A percentile compares a stretch with the other conserved stretches of the same genome.
Evolutionary conservation across 2,888 invertebrate species (phyloP).

Genomic region (Argyra leucocephala): DNA sequence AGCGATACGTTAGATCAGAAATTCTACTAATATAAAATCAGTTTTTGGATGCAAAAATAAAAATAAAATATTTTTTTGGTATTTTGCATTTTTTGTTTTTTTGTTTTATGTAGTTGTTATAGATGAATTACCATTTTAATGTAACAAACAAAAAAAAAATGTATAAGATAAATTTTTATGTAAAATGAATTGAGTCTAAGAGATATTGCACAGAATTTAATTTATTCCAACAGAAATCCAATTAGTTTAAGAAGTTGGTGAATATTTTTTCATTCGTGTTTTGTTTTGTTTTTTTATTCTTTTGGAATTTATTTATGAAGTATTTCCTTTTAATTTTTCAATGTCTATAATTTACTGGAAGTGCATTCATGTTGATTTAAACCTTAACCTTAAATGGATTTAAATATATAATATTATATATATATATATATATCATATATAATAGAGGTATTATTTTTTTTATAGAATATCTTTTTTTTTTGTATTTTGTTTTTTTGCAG

Average conservation of each 20-base stretch:
- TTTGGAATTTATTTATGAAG: no score
- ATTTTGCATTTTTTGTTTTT: not conserved
- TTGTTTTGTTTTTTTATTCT: no score
- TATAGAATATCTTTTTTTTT: not conserved
- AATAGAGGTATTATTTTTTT: not conserved
- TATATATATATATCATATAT: not conserved
- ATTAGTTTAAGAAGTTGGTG: not conserved
- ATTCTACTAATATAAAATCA: constrained; percentile 3
- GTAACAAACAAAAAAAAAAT: no score
- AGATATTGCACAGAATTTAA: constrained; percentile 5
- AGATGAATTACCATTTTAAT: not conserved
- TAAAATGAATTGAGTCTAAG: not conserved
- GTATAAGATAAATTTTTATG: not conserved
- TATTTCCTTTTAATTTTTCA: not conserved
- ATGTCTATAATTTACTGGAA: not conserved
- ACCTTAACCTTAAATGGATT: constrained; percentile 1
- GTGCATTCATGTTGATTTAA: not conserved
- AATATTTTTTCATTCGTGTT: not conserved
- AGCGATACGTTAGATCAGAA: no score
- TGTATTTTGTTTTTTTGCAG: no score
- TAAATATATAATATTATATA: not conserved
- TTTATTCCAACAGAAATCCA: constrained; percentile 3
- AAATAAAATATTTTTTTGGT: no score
- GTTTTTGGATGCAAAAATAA: not conserved
- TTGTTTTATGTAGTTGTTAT: not conserved